phyloP scores from a whole-genome alignment of 2,888 invertebrate species.

The Melinaea marsaeus region DNA sequence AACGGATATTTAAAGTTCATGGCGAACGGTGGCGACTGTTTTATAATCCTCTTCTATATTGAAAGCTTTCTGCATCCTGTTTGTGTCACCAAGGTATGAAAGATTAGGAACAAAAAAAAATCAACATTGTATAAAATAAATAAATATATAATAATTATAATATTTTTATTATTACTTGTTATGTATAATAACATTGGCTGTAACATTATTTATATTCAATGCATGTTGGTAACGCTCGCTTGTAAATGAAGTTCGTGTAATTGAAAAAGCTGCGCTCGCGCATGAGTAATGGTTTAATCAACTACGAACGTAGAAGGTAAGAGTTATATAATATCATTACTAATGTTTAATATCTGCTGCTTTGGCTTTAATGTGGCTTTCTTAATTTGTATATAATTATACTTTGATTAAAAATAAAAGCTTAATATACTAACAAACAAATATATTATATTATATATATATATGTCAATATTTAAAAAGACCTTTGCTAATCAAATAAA shows the following conservation, averaged over 20 bases:
- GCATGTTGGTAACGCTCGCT: slow-evolving; percentile 17
- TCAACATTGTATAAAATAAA: too few relatives aligned
- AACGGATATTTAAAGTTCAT: slow-evolving; percentile 28
- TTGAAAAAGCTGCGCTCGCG: slow-evolving; percentile 21
- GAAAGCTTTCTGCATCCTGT: slow-evolving; percentile 17
- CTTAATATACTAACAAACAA: background rate
- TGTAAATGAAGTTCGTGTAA: slow-evolving; percentile 21
- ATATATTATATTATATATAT: too few relatives aligned
- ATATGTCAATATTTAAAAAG: too few relatives aligned
- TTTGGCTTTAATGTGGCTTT: background rate
- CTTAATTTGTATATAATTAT: background rate
- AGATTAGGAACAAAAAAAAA: background rate
- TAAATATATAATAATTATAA: too few relatives aligned
- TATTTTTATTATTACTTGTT: too few relatives aligned
- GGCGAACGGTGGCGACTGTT: slow-evolving; percentile 14
- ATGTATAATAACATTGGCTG: slow-evolving; percentile 10
- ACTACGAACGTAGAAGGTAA: slow-evolving; percentile 19
- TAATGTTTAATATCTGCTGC: background rate
- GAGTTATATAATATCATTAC: slow-evolving; percentile 8
- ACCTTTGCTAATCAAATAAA: too few relatives aligned
- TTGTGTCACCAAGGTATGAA: background rate
- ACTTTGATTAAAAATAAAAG: background rate
- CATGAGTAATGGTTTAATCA: slow-evolving; percentile 25
- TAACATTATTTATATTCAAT: slow-evolving; percentile 19
- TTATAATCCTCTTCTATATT: slow-evolving; percentile 1